Conservation (phyloP, 2,888 invertebrate species). For the Ornithoptera alexandrae region DNA sequence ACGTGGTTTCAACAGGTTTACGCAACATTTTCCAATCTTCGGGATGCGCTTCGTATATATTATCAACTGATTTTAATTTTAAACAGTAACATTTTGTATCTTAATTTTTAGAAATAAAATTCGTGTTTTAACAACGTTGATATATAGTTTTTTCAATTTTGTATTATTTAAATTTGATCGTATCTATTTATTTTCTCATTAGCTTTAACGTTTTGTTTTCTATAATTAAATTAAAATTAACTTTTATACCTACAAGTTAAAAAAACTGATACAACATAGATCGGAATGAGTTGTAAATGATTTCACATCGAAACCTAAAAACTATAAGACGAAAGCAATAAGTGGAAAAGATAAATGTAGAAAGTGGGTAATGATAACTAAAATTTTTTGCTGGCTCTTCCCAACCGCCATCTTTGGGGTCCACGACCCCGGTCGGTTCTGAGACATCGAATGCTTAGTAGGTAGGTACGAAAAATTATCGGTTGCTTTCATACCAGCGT, state of each 20-base stretch:
- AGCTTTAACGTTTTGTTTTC: conserved; percentile 14
- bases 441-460: conserved; percentile 75
- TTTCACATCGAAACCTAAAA: neutral
- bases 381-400: conserved; percentile 50
- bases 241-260: conserved; percentile 10
- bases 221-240: conserved; percentile 7
- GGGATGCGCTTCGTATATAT: conserved; percentile 5
- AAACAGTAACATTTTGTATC: conserved; percentile 14
- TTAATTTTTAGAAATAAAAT: conserved; percentile 23
- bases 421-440: conserved; percentile 60
- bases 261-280: neutral
- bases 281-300: neutral
- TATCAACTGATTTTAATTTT: conserved; percentile 17
- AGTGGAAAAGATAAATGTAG: conserved; percentile 23
- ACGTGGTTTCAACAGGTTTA: conserved; percentile 1
- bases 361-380: conserved; percentile 19
- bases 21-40: conserved; percentile 6
- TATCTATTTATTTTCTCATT: conserved; percentile 9
- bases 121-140: conserved; percentile 11
- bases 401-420: conserved; percentile 63
- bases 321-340: neutral
- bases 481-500: conserved; percentile 53
- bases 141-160: conserved; percentile 4
- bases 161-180: conserved; percentile 13
- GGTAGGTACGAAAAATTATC: conserved; percentile 75